Conservation (phyloP, 2,113 vertebrate genomes). For the human region GRCh38 chr5:58817501-58818000, state of each 20-base stretch:
- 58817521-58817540: background rate
- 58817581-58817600: background rate
- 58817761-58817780: background rate
- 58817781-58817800: background rate
- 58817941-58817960: background rate
- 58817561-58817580: background rate
- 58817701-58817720: background rate
- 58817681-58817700: background rate
- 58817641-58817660: background rate
- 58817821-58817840: background rate
- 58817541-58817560: background rate
- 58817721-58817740: background rate
- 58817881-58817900: background rate
- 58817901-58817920: background rate
- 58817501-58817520: background rate
- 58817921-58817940: background rate
- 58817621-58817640: background rate
- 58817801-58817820: background rate
- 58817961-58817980: background rate
- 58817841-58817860: background rate
- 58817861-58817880: background rate
- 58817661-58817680: background rate
- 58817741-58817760: background rate
- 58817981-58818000: background rate
- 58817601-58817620: background rate